Evolutionary conservation across 2,113 vertebrate species (phyloP).

Genomic region (Dolichallabes microphthalmus): DNA sequence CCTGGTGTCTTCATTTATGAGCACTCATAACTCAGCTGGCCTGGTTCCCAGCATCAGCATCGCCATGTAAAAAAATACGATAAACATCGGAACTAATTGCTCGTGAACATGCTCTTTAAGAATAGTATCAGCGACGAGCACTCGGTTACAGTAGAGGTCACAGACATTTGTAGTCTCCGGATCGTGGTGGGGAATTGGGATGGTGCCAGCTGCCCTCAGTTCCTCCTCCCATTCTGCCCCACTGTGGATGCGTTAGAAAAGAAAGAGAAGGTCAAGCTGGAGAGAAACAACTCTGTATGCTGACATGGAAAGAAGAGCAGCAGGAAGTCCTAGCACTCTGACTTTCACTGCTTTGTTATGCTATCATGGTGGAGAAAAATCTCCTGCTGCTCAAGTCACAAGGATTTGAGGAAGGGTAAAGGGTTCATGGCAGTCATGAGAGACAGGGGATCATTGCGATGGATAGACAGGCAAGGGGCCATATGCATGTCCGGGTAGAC

Average conservation of each 20-base stretch:
- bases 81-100: constrained; percentile 41
- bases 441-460: background rate
- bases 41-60: constrained; percentile 12
- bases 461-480: constrained; percentile 20
- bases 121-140: constrained; percentile 34
- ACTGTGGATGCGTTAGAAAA: constrained; percentile 19
- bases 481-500: background rate
- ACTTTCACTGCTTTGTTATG: constrained; percentile 35
- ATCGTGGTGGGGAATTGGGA: constrained; percentile 44
- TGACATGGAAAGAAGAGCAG: constrained; percentile 36
- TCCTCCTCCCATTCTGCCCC: constrained; percentile 10
- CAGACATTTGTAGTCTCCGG: constrained; percentile 49
- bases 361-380: constrained; percentile 30
- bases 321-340: constrained; percentile 1
- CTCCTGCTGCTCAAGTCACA: constrained; percentile 32
- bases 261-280: background rate
- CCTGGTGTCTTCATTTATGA: constrained; percentile 22
- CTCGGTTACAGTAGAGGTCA: constrained; percentile 35
- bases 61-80: background rate
- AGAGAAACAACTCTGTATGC: constrained; percentile 45
- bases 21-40: constrained; percentile 4
- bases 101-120: constrained; percentile 13
- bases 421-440: constrained; percentile 35
- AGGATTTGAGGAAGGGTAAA: constrained; percentile 19
- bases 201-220: constrained; percentile 1